Base-by-base conservation (phyloP, 2,888 invertebrate species). In the Pyrgus malvae region DNA sequence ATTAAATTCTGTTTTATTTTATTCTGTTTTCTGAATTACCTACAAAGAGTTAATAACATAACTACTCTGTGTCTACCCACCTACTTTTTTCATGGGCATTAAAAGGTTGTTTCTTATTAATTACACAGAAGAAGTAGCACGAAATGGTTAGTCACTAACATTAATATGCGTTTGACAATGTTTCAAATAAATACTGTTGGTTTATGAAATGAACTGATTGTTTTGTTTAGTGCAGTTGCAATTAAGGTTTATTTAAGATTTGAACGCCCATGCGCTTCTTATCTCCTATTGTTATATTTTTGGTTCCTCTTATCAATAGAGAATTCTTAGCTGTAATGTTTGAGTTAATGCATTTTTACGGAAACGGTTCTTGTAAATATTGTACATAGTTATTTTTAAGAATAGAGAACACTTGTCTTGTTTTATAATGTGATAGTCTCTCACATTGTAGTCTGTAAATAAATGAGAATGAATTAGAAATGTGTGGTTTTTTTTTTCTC, bases 371-470 rank as follows among this genome's bases (percentile, higher is more conserved):
- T 61, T 89, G 89, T 90, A 89, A 72, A 89, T 87, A 88, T 61
- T 80, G 80, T 82, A 79, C 67, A 79, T 79, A 79, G 44, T 56
- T 65, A 66, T 54, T 62, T 6, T 55, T 63, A 55, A 59, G 59
- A 65, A 65, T 66, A 64, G 73, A 81, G 73, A 70, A 64, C 74
- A 80, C 78, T 78, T 83, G 87, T 88, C 78, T 78, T 83, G 87
- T 88, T 89, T 86, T 83, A 81, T 81, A 81, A 89, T 90, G 90
- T 89, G 89, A 83, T 80, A 77, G 80, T 61, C 69, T 70, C 70
- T 81, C 86, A 81, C 82, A 80, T 82, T 76, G 80, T 85, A 85
- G 81, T 77, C 69, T 87, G 88, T 89, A 89, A 89, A 90, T 89
- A 89, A 89, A 90, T 77, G 80, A 84, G 76, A 83, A 84, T 83